Evolutionary conservation across 2,888 invertebrate species (phyloP), one percentile per base, ranked within the genome.

Genomic region (Melanargia galathea): DNA sequence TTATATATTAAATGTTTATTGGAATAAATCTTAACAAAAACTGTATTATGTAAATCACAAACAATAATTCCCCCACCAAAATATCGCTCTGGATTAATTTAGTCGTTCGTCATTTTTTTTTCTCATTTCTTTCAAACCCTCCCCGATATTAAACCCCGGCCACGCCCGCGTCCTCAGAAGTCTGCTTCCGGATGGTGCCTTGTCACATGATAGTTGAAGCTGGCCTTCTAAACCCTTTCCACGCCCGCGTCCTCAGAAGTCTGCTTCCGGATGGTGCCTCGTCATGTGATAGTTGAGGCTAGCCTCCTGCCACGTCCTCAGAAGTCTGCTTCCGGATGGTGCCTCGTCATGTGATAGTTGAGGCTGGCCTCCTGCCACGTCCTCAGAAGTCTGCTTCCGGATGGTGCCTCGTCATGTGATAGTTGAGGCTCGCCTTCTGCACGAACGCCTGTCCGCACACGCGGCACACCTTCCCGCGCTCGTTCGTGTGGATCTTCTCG

Each of bases 201-300:
- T 0, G 80, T 72, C 90, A 90, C 89, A 43, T 90, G 89, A 66
- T 87, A 90, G 65, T 90, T 90, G 63, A 88, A 69, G 64, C 90
- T 90, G 0, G 90, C 86, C 67, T 90, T 90, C 67, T 90, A 89
- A n/a, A n/a, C n/a, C n/a, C n/a, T n/a, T n/a, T n/a, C n/a, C n/a
- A n/a, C n/a, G n/a, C 73, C 0, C n/a, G n/a, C n/a, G n/a, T n/a
- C n/a, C n/a, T 70, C 73, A 87, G 72, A 78, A 89, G 43, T 81
- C 81, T 0, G 86, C 86, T 13, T 59, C 83, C 0, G 90, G 88
- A 63, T 90, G 90, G 58, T 89, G 83, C 52, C 87, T 91, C 0
- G 80, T 72, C 90, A 90, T 89, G 43, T 90, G 89, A 66, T 87
- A 90, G 65, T 90, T 90, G 63, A 88, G 69, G 64, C 90, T 90